These are phyloP conservation scores for Osmerus mordax DNA, from an alignment of 2,113 vertebrate species.

Conservation along the genomic window DNA sequence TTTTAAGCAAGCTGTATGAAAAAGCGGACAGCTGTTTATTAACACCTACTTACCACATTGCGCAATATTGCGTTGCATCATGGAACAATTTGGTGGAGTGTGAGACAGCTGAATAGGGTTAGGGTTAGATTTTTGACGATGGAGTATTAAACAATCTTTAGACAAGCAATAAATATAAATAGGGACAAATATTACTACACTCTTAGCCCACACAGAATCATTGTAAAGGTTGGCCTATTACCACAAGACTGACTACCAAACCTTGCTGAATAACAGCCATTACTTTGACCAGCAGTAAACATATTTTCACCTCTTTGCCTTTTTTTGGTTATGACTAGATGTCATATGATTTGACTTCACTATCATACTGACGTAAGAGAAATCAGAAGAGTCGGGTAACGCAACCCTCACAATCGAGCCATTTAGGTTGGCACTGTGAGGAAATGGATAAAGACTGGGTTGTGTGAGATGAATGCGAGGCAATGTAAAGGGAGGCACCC, in stretches of 20 bases:
- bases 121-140: too few relatives aligned
- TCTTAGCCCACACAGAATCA: background rate
- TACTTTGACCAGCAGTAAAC: constrained; percentile 15
- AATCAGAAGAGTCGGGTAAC: constrained; percentile 32
- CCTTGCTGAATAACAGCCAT: constrained; percentile 11
- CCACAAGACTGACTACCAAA: constrained; percentile 19
- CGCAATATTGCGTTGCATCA: too few relatives aligned
- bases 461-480: constrained; percentile 38
- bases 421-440: constrained; percentile 20
- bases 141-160: too few relatives aligned
- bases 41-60: too few relatives aligned
- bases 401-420: constrained; percentile 19
- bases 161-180: too few relatives aligned
- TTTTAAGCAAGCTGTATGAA: too few relatives aligned
- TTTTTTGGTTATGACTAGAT: constrained; percentile 11
- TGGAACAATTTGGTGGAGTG: too few relatives aligned
- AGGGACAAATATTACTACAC: too few relatives aligned
- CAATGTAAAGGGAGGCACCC: constrained; percentile 24
- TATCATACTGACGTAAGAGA: constrained; percentile 18
- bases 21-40: too few relatives aligned
- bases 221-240: constrained; percentile 10
- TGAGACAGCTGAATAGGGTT: too few relatives aligned
- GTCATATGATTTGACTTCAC: constrained; percentile 17
- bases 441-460: constrained; percentile 31
- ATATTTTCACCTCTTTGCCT: constrained; percentile 26